Evolutionary conservation across 2,113 vertebrate species (phyloP).

Genomic region (Sclerurus mexicanus): DNA sequence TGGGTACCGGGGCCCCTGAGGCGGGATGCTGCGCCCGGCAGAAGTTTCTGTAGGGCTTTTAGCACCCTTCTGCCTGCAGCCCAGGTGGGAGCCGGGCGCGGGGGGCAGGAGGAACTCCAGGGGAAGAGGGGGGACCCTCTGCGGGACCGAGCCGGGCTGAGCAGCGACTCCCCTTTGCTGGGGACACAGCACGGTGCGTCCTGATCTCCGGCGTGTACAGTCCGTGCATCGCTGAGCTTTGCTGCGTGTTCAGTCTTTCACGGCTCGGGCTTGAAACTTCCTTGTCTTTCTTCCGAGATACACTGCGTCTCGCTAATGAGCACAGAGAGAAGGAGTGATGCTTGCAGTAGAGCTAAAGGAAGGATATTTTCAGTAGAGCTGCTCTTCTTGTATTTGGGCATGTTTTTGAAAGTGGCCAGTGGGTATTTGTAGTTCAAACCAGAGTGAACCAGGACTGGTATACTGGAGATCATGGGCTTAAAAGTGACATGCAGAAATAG

Average conservation of each 20-base stretch:
- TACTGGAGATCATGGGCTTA: not conserved
- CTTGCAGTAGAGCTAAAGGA: not conserved
- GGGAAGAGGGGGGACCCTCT: not conserved
- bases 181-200: not conserved
- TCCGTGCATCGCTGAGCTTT: accelerated
- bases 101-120: not conserved
- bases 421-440: not conserved
- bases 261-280: not conserved
- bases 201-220: accelerated
- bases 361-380: not conserved
- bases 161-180: not conserved
- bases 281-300: not conserved
- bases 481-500: not conserved
- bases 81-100: not conserved
- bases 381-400: not conserved
- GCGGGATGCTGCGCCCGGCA: accelerated
- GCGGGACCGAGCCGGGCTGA: accelerated
- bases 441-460: not conserved
- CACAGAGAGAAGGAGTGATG: not conserved
- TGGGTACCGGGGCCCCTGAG: not conserved
- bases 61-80: not conserved
- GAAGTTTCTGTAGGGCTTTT: too few relatives aligned
- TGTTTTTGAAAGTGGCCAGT: not conserved
- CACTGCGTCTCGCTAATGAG: accelerated
- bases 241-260: accelerated